These are phyloP conservation scores for Sylvicola cinctus DNA, from an alignment of 2,888 invertebrate species.

Conservation along the genomic window DNA sequence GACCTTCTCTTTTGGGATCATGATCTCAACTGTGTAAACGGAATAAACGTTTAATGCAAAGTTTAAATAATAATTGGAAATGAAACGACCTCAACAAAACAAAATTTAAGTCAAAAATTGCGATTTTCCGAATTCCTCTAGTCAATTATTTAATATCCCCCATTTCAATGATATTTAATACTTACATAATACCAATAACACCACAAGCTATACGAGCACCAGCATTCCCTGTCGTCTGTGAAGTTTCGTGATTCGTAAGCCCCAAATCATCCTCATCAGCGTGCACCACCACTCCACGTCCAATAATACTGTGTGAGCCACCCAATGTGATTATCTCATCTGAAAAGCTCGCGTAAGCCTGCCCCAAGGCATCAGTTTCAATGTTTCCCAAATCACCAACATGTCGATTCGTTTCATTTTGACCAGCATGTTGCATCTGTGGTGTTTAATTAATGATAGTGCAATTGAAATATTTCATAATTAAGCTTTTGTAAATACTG, in stretches of 20 bases:
- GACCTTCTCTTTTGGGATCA: too few species aligned
- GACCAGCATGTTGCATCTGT: conserved; percentile 58
- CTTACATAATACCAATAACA: conserved; percentile 58
- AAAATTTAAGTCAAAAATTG: too few species aligned
- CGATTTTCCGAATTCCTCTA: too few species aligned
- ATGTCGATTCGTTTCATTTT: conserved; percentile 44
- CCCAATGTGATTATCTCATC: conserved; percentile 42
- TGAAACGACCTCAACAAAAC: too few species aligned
- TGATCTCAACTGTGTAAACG: too few species aligned
- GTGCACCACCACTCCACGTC: conserved; percentile 61
- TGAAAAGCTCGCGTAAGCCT: conserved; percentile 34
- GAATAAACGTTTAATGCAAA: too few species aligned
- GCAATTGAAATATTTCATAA: not conserved
- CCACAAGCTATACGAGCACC: conserved; percentile 65
- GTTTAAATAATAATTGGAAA: too few species aligned
- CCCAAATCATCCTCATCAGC: conserved; percentile 56
- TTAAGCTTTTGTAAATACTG: not conserved
- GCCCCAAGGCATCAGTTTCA: conserved; percentile 32
- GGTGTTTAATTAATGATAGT: too few species aligned
- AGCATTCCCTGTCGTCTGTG: conserved; percentile 63
- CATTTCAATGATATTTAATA: too few species aligned
- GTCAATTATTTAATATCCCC: too few species aligned
- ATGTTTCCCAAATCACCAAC: conserved; percentile 75
- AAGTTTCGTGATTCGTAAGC: conserved; percentile 41
- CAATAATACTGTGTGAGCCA: conserved; percentile 45